These are phyloP conservation scores for Leuciscus waleckii DNA, from an alignment of 2,797 vertebrate species.

Conservation along the genomic window DNA sequence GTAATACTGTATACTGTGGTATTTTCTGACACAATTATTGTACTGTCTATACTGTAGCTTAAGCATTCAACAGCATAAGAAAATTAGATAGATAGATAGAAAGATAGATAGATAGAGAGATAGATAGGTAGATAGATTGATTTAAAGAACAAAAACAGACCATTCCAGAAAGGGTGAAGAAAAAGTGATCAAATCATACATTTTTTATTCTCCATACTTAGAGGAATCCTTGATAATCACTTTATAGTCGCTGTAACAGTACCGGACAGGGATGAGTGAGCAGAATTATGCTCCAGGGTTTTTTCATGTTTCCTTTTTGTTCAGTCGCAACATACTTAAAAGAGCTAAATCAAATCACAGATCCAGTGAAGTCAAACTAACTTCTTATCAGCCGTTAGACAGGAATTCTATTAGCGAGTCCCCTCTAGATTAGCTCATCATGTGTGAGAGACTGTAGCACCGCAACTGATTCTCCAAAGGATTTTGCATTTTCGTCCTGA, in stretches of 20 bases:
- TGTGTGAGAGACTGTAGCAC: slow-evolving; percentile 17
- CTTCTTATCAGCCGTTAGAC: slow-evolving; percentile 18
- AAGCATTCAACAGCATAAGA: not conserved
- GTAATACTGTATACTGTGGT: not conserved
- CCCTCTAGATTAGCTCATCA: slow-evolving; percentile 8
- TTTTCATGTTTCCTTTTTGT: slow-evolving; percentile 32
- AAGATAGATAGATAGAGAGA: not conserved
- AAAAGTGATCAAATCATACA: slow-evolving; percentile 8
- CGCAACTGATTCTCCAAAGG: not conserved
- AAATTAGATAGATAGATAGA: not conserved
- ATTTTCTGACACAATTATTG: not conserved
- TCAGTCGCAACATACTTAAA: slow-evolving; percentile 25
- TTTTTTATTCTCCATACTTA: slow-evolving; percentile 28
- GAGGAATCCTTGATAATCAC: slow-evolving; percentile 34
- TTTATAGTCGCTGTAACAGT: slow-evolving; percentile 4
- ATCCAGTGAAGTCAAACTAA: slow-evolving; percentile 33
- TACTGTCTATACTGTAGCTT: not conserved
- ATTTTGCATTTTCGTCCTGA: slow-evolving; percentile 12
- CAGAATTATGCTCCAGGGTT: slow-evolving; percentile 22
- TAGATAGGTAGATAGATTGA: not conserved
- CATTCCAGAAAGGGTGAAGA: not conserved
- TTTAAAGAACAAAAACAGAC: not conserved
- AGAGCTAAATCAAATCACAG: slow-evolving; percentile 31
- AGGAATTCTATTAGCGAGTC: slow-evolving; percentile 22
- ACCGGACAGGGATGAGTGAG: slow-evolving; percentile 38